phyloP scores from a whole-genome alignment of 1,140 invertebrate species.

The Hyposmocoma kahamanoa region DNA sequence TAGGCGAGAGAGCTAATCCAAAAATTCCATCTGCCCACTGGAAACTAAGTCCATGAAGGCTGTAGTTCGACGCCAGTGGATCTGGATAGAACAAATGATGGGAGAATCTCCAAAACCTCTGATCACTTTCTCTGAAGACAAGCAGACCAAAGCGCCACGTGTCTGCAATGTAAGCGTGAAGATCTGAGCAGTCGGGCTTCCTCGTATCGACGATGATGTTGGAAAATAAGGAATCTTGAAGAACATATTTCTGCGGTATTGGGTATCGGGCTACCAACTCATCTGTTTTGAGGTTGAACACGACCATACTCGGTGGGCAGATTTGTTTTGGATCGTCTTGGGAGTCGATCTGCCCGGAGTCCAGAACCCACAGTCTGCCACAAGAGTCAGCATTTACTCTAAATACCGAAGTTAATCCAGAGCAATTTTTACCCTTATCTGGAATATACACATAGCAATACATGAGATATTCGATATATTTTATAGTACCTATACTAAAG shows the following conservation, averaged over 20 bases:
- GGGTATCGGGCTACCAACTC: constrained; percentile 75
- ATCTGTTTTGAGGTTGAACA: constrained; percentile 82
- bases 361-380: constrained; percentile 82
- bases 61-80: constrained; percentile 80
- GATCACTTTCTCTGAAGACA: constrained; percentile 79
- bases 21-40: constrained; percentile 89
- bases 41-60: constrained; percentile 82
- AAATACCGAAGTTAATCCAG: constrained; percentile 84
- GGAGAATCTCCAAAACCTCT: constrained; percentile 81
- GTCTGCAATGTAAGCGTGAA: constrained; percentile 82
- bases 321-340: constrained; percentile 75
- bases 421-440: constrained; percentile 71
- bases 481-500: too few relatives aligned
- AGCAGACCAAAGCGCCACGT: constrained; percentile 84
- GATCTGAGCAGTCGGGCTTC: constrained; percentile 77
- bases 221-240: constrained; percentile 82
- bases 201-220: constrained; percentile 83
- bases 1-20: constrained; percentile 80
- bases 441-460: constrained; percentile 27
- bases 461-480: too few relatives aligned
- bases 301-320: constrained; percentile 83
- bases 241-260: constrained; percentile 79
- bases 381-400: constrained; percentile 82
- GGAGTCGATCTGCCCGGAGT: constrained; percentile 80
- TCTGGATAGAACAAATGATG: constrained; percentile 86